Evolutionary conservation across 2,888 invertebrate species (phyloP).

Genomic region (Drosophila dives): DNA sequence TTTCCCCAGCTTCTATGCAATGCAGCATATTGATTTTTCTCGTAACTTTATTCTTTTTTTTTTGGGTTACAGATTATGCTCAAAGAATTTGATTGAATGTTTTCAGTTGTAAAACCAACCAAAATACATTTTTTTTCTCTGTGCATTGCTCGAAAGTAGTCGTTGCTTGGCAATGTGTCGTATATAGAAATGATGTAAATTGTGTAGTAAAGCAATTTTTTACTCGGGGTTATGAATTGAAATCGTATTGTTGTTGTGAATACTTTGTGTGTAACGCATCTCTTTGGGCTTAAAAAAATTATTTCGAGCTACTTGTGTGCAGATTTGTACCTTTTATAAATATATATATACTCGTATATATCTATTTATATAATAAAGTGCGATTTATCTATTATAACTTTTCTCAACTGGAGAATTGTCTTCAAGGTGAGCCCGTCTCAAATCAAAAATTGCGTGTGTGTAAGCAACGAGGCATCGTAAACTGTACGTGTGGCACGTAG

Average conservation of each 20-base stretch:
- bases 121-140: slow-evolving; percentile 7
- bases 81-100: slow-evolving; percentile 27
- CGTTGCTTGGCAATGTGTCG: neutral
- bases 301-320: neutral
- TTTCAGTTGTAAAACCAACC: slow-evolving; percentile 5
- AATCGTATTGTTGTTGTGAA: neutral
- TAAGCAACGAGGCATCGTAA: neutral
- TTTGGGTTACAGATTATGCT: slow-evolving; percentile 29
- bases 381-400: neutral
- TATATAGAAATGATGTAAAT: slow-evolving; percentile 1
- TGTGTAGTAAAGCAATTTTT: slow-evolving; percentile 12
- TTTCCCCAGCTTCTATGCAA: slow-evolving; percentile 41
- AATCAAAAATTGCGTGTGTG: slow-evolving; percentile 9
- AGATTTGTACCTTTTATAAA: neutral
- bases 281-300: neutral
- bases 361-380: no score
- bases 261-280: neutral
- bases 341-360: no score
- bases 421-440: neutral
- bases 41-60: slow-evolving; percentile 3
- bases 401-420: neutral
- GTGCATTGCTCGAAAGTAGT: slow-evolving; percentile 11
- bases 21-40: slow-evolving; percentile 70
- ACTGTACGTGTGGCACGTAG: slow-evolving; percentile 33
- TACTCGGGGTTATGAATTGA: neutral